Evolutionary conservation across 2,888 invertebrate genomes (phyloP).

Genomic region (Dryococelus australis): DNA sequence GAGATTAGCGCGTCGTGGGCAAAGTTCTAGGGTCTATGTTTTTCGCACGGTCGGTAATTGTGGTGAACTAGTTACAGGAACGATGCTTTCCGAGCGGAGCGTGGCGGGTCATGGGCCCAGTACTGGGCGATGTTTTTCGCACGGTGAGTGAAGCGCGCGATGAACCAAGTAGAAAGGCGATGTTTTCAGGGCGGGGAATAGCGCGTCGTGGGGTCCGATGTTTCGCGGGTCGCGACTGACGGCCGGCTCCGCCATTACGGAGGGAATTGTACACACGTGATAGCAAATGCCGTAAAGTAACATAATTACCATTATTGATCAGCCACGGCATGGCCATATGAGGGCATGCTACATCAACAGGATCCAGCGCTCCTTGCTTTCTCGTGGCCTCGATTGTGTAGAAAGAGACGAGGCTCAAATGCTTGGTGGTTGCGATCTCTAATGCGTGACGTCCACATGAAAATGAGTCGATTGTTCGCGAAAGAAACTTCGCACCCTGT

Average conservation of each 20-base stretch:
- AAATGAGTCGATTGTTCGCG: no score
- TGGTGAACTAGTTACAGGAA: no score
- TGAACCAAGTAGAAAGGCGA: neutral
- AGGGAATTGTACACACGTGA: constrained; percentile 23
- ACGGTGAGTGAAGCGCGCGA: neutral
- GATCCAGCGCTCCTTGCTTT: constrained; percentile 12
- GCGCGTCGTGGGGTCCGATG: neutral
- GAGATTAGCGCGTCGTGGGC: no score
- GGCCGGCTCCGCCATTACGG: neutral
- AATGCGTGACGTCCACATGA: no score
- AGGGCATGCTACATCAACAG: neutral
- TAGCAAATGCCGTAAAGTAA: constrained; percentile 35
- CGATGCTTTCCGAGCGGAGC: no score
- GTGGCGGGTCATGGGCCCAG: no score
- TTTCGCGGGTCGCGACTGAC: neutral
- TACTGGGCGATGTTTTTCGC: neutral
- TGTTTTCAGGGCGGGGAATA: neutral
- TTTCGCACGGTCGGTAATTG: no score
- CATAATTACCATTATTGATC: constrained; percentile 39
- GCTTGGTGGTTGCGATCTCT: no score
- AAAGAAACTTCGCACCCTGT: no score
- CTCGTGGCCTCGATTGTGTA: neutral
- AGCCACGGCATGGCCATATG: constrained; percentile 8
- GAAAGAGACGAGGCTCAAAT: no score
- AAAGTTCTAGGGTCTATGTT: no score